Percentiles rank a stretch among this genome's conserved stretches.
Conservation (phyloP, 2,888 invertebrate species). For the Kuschelorhynchus macadamiae region DNA sequence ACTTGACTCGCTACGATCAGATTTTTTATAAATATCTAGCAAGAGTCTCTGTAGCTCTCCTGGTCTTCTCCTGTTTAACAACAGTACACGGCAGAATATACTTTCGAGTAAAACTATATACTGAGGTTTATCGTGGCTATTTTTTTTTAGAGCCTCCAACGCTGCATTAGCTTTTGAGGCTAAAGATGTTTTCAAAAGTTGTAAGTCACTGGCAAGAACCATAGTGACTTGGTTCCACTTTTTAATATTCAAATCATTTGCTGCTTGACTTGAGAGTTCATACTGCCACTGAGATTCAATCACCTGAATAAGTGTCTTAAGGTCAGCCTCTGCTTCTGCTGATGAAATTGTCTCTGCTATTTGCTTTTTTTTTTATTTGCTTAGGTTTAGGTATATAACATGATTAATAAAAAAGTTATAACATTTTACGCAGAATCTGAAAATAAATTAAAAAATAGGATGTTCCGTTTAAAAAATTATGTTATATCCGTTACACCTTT, state of each 20-base stretch:
- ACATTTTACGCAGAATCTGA: too few relatives aligned
- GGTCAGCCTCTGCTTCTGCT: constrained; percentile 41
- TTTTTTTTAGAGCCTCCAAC: background rate
- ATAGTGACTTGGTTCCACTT: constrained; percentile 52
- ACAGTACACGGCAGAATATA: constrained; percentile 52
- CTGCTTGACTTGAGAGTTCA: constrained; percentile 43
- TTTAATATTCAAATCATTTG: constrained; percentile 42
- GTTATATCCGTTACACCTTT: too few relatives aligned
- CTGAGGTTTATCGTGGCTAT: background rate
- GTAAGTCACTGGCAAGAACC: constrained; percentile 44
- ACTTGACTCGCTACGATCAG: background rate
- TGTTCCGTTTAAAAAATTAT: too few relatives aligned
- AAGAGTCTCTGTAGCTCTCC: constrained; percentile 55
- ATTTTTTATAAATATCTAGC: background rate
- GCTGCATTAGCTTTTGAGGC: constrained; percentile 18
- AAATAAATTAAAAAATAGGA: too few relatives aligned
- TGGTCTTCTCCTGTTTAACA: constrained; percentile 54
- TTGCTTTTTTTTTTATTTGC: constrained; percentile 23
- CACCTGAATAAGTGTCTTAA: constrained; percentile 47
- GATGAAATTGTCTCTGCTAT: constrained; percentile 8
- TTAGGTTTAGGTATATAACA: too few relatives aligned
- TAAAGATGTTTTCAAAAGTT: constrained; percentile 39
- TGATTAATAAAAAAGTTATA: too few relatives aligned
- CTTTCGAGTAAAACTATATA: constrained; percentile 52
- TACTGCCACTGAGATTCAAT: constrained; percentile 39